Evolutionary conservation across 1,140 invertebrate genomes (phyloP).

Genomic region (Plodia interpunctella): DNA sequence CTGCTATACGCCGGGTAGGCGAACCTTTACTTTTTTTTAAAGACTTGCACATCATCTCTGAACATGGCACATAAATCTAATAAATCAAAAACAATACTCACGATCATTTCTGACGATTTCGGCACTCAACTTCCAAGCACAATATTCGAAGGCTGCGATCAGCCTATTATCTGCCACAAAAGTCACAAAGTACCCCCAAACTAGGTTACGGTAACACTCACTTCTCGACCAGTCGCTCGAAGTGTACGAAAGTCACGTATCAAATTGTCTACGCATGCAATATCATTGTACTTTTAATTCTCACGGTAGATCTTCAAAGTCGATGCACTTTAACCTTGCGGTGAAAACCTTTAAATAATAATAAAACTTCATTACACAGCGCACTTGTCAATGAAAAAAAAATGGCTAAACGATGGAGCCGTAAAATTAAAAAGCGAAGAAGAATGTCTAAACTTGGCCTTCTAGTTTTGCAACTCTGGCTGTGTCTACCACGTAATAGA

Average conservation of each 20-base stretch:
- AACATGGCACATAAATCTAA: background rate
- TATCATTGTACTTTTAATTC: slow-evolving; percentile 9
- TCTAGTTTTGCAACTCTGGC: too few species aligned
- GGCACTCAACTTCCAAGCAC: slow-evolving; percentile 16
- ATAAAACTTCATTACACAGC: too few species aligned
- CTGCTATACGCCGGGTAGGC: too few species aligned
- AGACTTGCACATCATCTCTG: background rate
- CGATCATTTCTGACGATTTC: slow-evolving; percentile 44
- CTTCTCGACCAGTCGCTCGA: background rate
- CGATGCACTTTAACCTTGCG: slow-evolving; percentile 36
- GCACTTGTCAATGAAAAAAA: too few species aligned
- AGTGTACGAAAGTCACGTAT: slow-evolving; percentile 22
- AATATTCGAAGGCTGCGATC: background rate
- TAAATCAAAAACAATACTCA: slow-evolving; percentile 30
- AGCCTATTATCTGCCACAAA: background rate
- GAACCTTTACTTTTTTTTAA: too few species aligned
- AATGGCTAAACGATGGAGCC: too few species aligned
- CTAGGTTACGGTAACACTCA: slow-evolving; percentile 7
- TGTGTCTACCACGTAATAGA: too few species aligned
- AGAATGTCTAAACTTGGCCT: too few species aligned
- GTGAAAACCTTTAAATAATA: slow-evolving; percentile 11
- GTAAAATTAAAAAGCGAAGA: too few species aligned
- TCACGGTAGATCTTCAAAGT: slow-evolving; percentile 32
- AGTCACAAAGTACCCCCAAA: slow-evolving; percentile 13
- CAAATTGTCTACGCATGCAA: slow-evolving; percentile 14